phyloP scores from a whole-genome alignment of 2,888 invertebrate genomes.

The Dasypolia templi region DNA sequence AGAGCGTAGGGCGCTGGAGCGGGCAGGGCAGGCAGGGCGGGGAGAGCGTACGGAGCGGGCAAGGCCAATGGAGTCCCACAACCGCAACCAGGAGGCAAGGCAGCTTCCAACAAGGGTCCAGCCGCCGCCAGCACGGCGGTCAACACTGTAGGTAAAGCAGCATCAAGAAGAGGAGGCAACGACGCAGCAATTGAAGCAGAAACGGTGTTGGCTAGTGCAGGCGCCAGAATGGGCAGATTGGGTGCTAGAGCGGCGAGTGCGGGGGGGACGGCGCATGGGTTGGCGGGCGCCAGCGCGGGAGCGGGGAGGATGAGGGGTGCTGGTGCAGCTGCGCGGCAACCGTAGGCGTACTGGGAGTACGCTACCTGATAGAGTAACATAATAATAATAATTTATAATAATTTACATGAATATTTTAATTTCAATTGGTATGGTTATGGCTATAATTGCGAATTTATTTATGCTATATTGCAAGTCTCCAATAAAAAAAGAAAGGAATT shows the following conservation, averaged over 20 bases:
- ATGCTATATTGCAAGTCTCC: background rate
- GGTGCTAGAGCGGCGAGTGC: conserved; percentile 68
- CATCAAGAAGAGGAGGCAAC: conserved; percentile 72
- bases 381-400: too few relatives aligned
- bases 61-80: conserved; percentile 13
- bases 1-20: conserved; percentile 14
- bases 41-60: conserved; percentile 26
- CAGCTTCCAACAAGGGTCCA: conserved; percentile 73
- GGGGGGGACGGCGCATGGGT: conserved; percentile 47
- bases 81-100: conserved; percentile 59
- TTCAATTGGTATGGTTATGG: background rate
- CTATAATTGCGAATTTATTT: background rate
- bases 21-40: conserved; percentile 16
- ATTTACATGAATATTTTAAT: background rate
- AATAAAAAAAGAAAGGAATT: background rate
- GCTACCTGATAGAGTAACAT: conserved; percentile 36
- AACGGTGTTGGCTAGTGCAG: conserved; percentile 67
- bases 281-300: conserved; percentile 29
- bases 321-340: conserved; percentile 41
- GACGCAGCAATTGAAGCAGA: conserved; percentile 69
- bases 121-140: conserved; percentile 75
- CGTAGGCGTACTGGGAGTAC: conserved; percentile 43
- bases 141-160: conserved; percentile 75
- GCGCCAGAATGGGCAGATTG: conserved; percentile 67
- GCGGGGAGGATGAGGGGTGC: conserved; percentile 61